A percentile compares a stretch with the other conserved stretches of the same genome.
phyloP scores from a whole-genome alignment of 1,140 invertebrate species.

The Mycetomoellerius zeteki region DNA sequence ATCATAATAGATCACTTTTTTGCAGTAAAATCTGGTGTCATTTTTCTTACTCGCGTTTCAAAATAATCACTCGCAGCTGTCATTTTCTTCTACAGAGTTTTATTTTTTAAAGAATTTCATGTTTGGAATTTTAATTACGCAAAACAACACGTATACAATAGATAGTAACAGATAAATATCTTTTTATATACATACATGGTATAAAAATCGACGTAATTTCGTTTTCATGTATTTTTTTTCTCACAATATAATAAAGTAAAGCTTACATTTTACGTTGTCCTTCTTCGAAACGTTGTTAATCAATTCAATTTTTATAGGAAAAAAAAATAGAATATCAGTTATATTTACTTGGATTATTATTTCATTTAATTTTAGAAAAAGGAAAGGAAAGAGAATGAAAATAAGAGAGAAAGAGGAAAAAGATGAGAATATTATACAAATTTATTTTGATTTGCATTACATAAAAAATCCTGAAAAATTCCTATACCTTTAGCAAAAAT shows the following conservation, averaged over 20 bases:
- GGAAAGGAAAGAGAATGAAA: background rate
- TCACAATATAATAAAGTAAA: background rate
- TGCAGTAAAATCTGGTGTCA: constrained; percentile 15
- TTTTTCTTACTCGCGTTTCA: constrained; percentile 24
- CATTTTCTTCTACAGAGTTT: background rate
- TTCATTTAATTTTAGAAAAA: constrained; percentile 2
- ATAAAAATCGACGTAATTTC: background rate
- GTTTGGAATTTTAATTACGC: constrained; percentile 33
- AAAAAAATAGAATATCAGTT: background rate
- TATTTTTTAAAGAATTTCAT: background rate
- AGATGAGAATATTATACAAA: background rate
- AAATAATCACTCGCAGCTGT: constrained; percentile 19
- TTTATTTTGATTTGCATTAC: background rate
- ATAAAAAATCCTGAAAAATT: constrained; percentile 14
- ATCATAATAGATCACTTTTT: background rate
- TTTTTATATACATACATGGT: background rate
- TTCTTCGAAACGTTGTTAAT: background rate
- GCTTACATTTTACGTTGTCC: background rate
- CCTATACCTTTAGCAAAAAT: background rate
- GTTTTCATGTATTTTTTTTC: background rate
- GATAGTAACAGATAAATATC: background rate
- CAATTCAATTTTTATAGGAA: background rate
- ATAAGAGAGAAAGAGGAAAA: background rate
- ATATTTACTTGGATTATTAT: background rate
- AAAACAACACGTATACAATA: background rate